phyloP scores from a whole-genome alignment of 2,113 vertebrate species.

The Peucedramus taeniatus region DNA sequence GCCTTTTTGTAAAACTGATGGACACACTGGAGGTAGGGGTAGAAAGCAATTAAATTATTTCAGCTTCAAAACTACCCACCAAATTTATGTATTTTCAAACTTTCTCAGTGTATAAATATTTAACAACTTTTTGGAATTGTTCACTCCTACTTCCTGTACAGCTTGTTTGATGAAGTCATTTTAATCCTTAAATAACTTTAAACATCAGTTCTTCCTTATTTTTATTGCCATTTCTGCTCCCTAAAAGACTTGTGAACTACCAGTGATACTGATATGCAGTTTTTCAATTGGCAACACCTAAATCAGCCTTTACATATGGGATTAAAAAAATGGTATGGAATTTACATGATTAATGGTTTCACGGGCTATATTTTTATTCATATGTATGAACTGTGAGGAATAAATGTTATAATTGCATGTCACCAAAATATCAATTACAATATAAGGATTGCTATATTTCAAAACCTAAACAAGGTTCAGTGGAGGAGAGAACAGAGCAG shows the following conservation, averaged over 20 bases:
- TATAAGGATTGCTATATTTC: background rate
- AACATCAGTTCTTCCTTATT: background rate
- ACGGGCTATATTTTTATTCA: background rate
- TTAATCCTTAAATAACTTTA: background rate
- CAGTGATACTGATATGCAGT: background rate
- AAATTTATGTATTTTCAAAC: background rate
- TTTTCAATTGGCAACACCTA: background rate
- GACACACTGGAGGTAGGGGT: background rate
- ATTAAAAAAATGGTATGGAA: background rate
- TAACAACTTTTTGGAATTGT: background rate
- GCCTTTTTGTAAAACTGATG: background rate
- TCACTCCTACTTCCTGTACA: background rate
- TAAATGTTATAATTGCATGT: background rate
- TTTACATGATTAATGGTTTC: background rate
- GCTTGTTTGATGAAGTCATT: background rate
- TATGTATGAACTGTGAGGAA: background rate
- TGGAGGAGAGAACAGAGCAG: background rate
- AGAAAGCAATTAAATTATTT: background rate
- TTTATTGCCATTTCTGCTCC: background rate
- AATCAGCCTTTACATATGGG: background rate
- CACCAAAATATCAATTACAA: background rate
- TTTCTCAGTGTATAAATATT: background rate
- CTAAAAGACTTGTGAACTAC: background rate
- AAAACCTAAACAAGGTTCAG: background rate
- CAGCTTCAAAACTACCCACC: background rate